These are phyloP conservation scores for Synanthedon vespiformis DNA, from an alignment of 2,888 invertebrate genomes.

Conservation along the genomic window DNA sequence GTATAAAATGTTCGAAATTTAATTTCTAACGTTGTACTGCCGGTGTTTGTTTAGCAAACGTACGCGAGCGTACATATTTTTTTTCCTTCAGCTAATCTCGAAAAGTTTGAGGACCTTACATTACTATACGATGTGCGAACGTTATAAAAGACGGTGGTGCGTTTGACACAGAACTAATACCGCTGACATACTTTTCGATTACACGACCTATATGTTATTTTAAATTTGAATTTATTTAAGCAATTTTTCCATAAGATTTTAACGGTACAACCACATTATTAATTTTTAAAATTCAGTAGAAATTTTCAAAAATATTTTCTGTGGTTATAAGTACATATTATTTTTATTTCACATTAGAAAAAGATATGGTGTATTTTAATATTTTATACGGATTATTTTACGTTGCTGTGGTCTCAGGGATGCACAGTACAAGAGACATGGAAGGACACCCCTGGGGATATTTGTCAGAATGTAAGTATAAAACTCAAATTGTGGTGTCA, in stretches of 20 bases:
- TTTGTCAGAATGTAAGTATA: slow-evolving; percentile 41
- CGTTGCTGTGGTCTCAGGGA: slow-evolving; percentile 13
- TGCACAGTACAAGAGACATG: slow-evolving; percentile 30
- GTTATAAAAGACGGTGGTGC: not conserved
- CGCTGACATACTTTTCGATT: not conserved
- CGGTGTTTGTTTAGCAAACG: too few relatives aligned
- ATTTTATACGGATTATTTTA: slow-evolving; percentile 5
- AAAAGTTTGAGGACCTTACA: not conserved
- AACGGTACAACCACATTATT: too few relatives aligned
- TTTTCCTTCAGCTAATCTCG: not conserved
- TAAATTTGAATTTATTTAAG: not conserved
- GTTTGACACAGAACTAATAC: not conserved
- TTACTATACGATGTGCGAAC: not conserved
- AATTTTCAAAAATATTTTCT: too few relatives aligned
- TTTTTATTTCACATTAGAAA: not conserved
- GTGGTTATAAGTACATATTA: too few relatives aligned
- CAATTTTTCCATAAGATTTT: not conserved
- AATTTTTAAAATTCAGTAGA: not conserved
- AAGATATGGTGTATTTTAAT: not conserved
- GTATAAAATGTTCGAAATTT: too few relatives aligned
- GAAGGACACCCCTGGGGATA: slow-evolving; percentile 44
- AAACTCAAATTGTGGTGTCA: not conserved
- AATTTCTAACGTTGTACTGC: too few relatives aligned
- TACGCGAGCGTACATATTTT: too few relatives aligned
- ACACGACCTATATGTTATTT: not conserved